Conservation (phyloP, 2,113 vertebrate species). For the Equus przewalskii region DNA sequence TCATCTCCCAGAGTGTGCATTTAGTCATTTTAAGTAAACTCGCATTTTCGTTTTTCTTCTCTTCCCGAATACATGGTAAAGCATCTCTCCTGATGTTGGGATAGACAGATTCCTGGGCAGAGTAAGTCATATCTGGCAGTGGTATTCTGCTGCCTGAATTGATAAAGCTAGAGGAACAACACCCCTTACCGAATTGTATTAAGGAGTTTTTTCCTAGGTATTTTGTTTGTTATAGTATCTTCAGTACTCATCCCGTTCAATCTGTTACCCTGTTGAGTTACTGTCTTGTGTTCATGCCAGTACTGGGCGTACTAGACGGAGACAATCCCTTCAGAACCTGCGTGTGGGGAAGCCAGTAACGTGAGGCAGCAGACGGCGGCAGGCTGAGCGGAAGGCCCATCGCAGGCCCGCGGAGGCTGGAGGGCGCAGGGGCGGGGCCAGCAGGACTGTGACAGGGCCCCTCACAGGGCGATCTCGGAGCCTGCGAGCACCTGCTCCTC, state of each 20-base stretch:
- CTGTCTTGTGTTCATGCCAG: neutral
- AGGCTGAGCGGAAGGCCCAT: neutral
- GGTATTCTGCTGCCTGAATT: neutral
- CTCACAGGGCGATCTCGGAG: neutral
- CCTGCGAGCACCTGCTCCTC: neutral
- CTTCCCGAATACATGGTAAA: neutral
- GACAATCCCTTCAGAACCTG: neutral
- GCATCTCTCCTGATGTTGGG: neutral
- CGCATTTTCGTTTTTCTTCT: neutral
- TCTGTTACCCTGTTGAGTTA: neutral
- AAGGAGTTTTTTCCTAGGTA: neutral
- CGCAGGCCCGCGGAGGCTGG: too few relatives aligned
- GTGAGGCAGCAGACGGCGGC: neutral
- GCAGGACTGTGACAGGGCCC: neutral
- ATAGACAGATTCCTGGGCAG: too few relatives aligned
- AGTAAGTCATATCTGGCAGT: neutral
- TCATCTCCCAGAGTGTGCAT: neutral
- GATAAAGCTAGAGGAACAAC: neutral
- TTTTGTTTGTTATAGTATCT: constrained; percentile 4
- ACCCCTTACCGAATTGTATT: neutral
- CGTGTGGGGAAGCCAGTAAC: neutral
- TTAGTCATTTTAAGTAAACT: constrained; percentile 11
- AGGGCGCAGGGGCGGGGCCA: too few relatives aligned
- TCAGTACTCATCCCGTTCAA: neutral
- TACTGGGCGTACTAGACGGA: neutral